Conservation (phyloP, 53 echinoderm and acorn worm species). For the Holothuria scabra region DNA sequence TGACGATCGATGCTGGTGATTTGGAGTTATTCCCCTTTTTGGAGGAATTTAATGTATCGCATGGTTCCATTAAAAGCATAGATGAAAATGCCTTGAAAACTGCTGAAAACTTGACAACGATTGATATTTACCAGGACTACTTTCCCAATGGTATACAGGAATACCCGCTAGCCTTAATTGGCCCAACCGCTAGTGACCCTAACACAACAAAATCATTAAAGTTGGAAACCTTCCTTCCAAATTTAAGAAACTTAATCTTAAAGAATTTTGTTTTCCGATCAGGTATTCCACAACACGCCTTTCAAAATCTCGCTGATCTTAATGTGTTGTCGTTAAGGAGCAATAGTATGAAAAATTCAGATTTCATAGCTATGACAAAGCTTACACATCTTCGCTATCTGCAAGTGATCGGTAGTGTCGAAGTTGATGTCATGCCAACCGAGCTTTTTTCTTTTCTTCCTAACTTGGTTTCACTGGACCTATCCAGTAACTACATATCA, state of each 20-base stretch:
- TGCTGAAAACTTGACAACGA: neutral
- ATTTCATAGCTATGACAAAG: neutral
- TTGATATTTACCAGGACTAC: neutral
- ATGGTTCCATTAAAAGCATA: neutral
- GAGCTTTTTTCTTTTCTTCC: neutral
- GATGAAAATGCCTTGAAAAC: neutral
- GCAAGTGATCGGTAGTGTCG: neutral
- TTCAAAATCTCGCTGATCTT: neutral
- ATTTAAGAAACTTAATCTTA: neutral
- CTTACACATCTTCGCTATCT: neutral
- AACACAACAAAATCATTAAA: too few relatives aligned
- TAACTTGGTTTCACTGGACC: neutral
- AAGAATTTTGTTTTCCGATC: slow-evolving; percentile 15
- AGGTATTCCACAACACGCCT: slow-evolving; percentile 22
- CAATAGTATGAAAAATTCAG: neutral
- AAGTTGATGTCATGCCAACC: neutral
- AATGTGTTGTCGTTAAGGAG: neutral
- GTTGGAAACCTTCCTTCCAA: neutral
- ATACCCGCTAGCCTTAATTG: slow-evolving; percentile 4
- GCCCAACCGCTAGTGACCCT: neutral
- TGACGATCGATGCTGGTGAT: neutral
- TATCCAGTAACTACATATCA: neutral
- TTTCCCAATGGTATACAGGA: neutral
- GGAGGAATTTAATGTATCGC: neutral
- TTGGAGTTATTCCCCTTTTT: neutral